Base-by-base conservation (phyloP, 2,888 invertebrate genomes). In the Thera britannica region DNA sequence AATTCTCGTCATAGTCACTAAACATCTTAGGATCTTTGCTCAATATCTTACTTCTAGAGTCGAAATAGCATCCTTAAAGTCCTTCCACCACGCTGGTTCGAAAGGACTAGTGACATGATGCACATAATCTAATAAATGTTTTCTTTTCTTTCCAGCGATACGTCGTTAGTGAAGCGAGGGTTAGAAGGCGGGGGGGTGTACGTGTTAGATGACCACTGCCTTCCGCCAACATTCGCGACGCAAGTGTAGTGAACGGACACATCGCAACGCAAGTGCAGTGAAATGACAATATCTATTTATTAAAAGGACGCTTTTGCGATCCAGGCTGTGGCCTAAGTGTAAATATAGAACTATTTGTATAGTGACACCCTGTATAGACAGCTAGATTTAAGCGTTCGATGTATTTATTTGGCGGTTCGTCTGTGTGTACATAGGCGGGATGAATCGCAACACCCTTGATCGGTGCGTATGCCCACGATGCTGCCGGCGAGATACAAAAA, bases 211-310 rank as follows among this genome's bases (percentile, higher is more conserved):
- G 96, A 96, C 90, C 96, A 96, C 88, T 96, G 96, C 93, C 92
- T 94, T 85, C 96, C 96, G 90, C 96, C 96, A 79, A 95, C 96
- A 86, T 96, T 96, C 87, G 96, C 96, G 82, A 96, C 96, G 85
- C 96, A 96, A 94, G 96, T 96, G 94, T 96, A 96, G 95, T 94
- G 89, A 76, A 82, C 81, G 82, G 85, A 92, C 89, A 77, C 23
- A 23, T 96, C 87, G 96, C 96, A 82, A 96, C 96, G 85, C 96
- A 96, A 94, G 96, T 96, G 94, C 96, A 96, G 95, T 94, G 89
- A 76, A 82, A 81, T 82, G 85, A 92, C 89, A 77, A 70, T 36
- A 35, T 86, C 89, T 89, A 90, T 90, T 90, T 90, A 90, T 90
- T 77, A 1, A 88, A 82, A 86, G 90, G 92, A 93, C 93, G 92